These are phyloP conservation scores for Drosophila burlai DNA, from an alignment of 1,140 invertebrate genomes.

Conservation along the genomic window DNA sequence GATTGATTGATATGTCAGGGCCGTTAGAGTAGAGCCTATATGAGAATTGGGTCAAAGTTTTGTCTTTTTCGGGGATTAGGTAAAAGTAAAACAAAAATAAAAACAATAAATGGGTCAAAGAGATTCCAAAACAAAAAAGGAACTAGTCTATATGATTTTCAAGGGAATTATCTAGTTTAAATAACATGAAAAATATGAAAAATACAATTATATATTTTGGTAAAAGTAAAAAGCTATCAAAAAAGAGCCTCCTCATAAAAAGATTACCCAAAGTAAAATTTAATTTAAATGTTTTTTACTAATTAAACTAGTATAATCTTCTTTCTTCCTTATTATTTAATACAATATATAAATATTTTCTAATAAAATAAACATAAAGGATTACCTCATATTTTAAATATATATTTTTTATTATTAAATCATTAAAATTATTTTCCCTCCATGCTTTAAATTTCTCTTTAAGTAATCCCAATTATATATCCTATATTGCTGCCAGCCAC, in stretches of 20 bases:
- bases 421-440: background rate
- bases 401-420: background rate
- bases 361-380: background rate
- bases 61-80: constrained; percentile 13
- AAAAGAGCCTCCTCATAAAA: too few species aligned
- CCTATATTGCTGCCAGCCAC: background rate
- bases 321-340: background rate
- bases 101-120: background rate
- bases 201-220: background rate
- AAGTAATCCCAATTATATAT: constrained; percentile 14
- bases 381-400: background rate
- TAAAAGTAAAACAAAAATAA: constrained; percentile 2
- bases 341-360: background rate
- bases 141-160: background rate
- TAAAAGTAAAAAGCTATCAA: too few species aligned
- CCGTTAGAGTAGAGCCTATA: constrained; percentile 30
- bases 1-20: constrained; percentile 75
- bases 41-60: constrained; percentile 54
- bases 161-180: background rate
- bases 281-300: background rate
- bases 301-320: background rate
- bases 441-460: constrained; percentile 20
- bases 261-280: background rate
- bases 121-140: background rate
- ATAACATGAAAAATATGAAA: background rate